Evolutionary conservation across 2,888 invertebrate genomes (phyloP).

Genomic region (Meganola albula): DNA sequence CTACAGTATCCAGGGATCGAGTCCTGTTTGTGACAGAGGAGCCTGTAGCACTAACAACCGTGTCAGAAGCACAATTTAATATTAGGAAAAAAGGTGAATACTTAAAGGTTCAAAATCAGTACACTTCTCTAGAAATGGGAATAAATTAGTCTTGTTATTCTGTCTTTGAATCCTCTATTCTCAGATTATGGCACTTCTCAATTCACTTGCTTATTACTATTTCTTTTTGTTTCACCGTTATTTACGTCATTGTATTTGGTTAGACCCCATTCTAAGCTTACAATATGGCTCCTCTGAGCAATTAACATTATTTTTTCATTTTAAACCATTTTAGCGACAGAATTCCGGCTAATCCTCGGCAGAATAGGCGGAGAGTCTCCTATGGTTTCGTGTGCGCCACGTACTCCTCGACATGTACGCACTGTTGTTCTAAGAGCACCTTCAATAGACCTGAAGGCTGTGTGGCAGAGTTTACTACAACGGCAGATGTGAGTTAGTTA

Average conservation of each 20-base stretch:
- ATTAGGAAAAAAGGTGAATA: constrained; percentile 87
- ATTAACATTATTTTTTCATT: too few relatives aligned
- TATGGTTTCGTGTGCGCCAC: constrained; percentile 84
- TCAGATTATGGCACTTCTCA: too few relatives aligned
- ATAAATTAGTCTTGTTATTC: too few relatives aligned
- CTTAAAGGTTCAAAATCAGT: too few relatives aligned
- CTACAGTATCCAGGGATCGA: constrained; percentile 90
- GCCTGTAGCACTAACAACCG: constrained; percentile 85
- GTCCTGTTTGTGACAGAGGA: constrained; percentile 93
- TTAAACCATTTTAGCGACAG: constrained; percentile 80
- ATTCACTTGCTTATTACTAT: too few relatives aligned
- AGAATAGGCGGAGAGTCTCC: constrained; percentile 85
- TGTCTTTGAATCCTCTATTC: too few relatives aligned
- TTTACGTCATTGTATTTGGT: too few relatives aligned
- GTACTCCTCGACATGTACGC: constrained; percentile 82
- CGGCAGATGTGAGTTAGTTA: constrained; percentile 93
- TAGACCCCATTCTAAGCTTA: too few relatives aligned
- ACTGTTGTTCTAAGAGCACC: constrained; percentile 88
- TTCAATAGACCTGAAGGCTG: constrained; percentile 89
- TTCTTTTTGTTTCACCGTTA: too few relatives aligned
- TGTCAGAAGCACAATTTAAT: constrained; percentile 90
- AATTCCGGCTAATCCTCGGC: constrained; percentile 88
- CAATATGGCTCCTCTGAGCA: too few relatives aligned
- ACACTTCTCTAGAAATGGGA: too few relatives aligned
- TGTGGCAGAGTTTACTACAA: constrained; percentile 93